Conservation (phyloP, 2,888 invertebrate species). For the Petrophora chlorosata region DNA sequence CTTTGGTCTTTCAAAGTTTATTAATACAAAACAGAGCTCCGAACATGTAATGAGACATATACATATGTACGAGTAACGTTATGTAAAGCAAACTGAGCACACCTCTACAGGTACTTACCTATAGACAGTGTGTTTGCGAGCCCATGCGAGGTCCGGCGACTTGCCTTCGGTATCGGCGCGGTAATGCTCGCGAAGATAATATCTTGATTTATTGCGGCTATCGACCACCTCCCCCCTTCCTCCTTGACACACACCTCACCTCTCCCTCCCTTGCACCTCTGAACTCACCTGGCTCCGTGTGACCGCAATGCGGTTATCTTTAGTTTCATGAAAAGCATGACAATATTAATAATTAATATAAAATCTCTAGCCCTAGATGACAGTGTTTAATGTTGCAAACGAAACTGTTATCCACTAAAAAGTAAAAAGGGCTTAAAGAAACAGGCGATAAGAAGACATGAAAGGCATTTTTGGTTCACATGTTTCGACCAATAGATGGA, state of each 20-base stretch:
- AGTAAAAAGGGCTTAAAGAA: no score
- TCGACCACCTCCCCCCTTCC: slow-evolving; percentile 55
- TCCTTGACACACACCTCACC: slow-evolving; percentile 24
- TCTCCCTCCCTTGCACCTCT: slow-evolving; percentile 32
- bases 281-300: slow-evolving; percentile 47
- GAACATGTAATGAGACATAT: no score
- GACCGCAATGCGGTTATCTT: slow-evolving; percentile 37
- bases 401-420: no score
- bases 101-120: slow-evolving; percentile 19
- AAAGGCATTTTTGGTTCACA: no score
- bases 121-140: slow-evolving; percentile 36
- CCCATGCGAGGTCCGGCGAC: slow-evolving; percentile 52
- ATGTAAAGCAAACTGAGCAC: slow-evolving; percentile 16
- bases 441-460: no score
- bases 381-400: no score
- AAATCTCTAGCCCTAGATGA: no score
- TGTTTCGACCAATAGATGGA: no score
- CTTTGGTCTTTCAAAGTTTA: not conserved
- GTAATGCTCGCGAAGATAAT: slow-evolving; percentile 76
- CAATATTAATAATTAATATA: no score
- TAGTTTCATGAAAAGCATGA: slow-evolving; percentile 6
- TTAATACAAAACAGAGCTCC: no score
- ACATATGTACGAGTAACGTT: no score
- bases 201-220: slow-evolving; percentile 80
- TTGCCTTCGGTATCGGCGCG: slow-evolving; percentile 70